Evolutionary conservation across 2,888 invertebrate genomes (phyloP).

Genomic region (Uropetala carovei): DNA sequence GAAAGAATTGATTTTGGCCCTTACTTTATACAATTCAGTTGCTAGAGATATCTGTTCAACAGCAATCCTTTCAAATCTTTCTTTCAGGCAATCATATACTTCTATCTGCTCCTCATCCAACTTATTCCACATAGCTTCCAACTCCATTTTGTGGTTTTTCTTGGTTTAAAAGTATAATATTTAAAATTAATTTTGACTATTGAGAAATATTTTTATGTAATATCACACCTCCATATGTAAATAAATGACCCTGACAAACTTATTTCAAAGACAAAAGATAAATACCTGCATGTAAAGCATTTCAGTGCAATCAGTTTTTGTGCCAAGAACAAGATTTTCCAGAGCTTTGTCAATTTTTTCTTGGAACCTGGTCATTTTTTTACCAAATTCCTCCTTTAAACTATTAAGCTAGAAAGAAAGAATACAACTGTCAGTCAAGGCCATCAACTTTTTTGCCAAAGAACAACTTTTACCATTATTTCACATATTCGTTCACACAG

Average conservation of each 20-base stretch:
- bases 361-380: neutral
- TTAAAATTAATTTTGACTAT: neutral
- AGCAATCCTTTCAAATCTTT: slow-evolving; percentile 1
- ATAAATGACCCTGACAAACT: too few relatives aligned
- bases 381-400: neutral
- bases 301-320: neutral
- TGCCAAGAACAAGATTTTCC: neutral
- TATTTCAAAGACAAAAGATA: neutral
- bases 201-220: neutral
- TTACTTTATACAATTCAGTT: neutral
- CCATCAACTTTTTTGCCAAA: too few relatives aligned
- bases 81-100: neutral
- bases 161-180: neutral
- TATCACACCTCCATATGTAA: too few relatives aligned
- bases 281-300: neutral
- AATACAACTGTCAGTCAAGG: too few relatives aligned
- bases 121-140: neutral
- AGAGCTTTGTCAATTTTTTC: neutral
- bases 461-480: too few relatives aligned
- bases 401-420: neutral
- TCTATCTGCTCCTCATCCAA: neutral
- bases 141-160: neutral
- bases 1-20: neutral
- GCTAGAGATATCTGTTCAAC: neutral
- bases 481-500: too few relatives aligned